Evolutionary conservation across 2,113 vertebrate genomes (phyloP).

Genomic region (Clarias batrachus): DNA sequence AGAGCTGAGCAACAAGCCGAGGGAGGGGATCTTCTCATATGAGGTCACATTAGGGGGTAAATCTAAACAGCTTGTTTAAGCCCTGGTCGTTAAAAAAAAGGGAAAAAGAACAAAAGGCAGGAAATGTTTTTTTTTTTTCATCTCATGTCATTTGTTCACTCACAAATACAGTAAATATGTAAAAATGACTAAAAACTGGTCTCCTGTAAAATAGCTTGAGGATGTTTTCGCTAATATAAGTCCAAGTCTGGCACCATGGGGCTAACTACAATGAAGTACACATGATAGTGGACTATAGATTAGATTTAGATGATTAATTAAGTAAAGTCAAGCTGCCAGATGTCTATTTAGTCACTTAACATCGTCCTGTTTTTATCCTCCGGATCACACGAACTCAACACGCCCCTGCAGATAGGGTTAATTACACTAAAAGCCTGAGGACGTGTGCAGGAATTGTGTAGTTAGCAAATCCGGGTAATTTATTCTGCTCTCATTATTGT

Average conservation of each 20-base stretch:
- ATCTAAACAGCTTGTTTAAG: too few relatives aligned
- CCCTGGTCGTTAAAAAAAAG: too few relatives aligned
- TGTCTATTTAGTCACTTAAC: background rate
- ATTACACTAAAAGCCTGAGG: slow-evolving; percentile 49
- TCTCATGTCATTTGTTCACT: too few relatives aligned
- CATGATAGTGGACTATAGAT: background rate
- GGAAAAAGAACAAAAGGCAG: too few relatives aligned
- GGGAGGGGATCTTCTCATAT: too few relatives aligned
- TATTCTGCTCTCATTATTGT: slow-evolving; percentile 17
- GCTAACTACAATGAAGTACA: background rate
- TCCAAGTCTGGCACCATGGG: background rate
- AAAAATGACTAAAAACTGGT: too few relatives aligned
- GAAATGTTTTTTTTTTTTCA: too few relatives aligned
- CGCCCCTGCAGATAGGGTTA: slow-evolving; percentile 12
- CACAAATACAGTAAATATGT: background rate
- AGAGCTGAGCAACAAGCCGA: too few relatives aligned
- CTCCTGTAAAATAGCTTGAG: too few relatives aligned
- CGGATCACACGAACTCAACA: background rate
- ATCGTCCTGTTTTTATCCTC: slow-evolving; percentile 5
- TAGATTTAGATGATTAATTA: background rate
- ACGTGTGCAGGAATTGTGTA: slow-evolving; percentile 33
- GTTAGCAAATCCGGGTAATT: slow-evolving; percentile 41
- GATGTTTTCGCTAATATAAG: background rate
- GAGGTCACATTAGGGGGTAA: too few relatives aligned
- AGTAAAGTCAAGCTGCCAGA: background rate